Conservation (phyloP, 2,888 invertebrate species). For the Limenitis camilla region DNA sequence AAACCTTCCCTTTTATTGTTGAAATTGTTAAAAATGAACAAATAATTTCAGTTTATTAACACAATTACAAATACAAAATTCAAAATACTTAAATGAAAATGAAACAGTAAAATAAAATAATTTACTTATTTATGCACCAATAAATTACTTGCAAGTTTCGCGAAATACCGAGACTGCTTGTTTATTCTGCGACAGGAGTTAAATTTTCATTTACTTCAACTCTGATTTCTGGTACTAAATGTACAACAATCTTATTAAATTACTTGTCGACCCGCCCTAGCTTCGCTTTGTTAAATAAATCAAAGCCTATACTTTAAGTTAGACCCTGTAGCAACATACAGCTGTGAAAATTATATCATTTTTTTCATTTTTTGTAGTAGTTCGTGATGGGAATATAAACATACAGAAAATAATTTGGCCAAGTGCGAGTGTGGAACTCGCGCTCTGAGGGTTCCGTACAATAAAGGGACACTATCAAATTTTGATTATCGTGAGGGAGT, state of each 20-base stretch:
- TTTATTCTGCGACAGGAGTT: constrained; percentile 11
- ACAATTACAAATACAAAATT: not conserved
- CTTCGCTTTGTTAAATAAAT: not conserved
- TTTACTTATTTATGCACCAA: constrained; percentile 10
- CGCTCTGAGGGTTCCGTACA: too few relatives aligned
- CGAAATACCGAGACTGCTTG: constrained; percentile 7
- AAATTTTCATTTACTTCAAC: constrained; percentile 8
- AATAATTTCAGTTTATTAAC: not conserved
- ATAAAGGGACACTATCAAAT: too few relatives aligned
- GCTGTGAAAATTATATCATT: too few relatives aligned
- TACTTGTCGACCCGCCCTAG: not conserved
- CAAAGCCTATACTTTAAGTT: too few relatives aligned
- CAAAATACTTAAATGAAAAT: not conserved
- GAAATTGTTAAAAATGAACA: too few relatives aligned
- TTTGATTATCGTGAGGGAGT: too few relatives aligned
- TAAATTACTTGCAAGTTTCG: constrained; percentile 7
- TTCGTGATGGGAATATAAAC: too few relatives aligned
- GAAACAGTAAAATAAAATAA: constrained; percentile 8
- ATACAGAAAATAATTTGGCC: too few relatives aligned
- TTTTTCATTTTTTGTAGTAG: too few relatives aligned
- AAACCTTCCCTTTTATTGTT: too few relatives aligned
- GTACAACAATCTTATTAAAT: not conserved
- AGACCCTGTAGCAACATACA: too few relatives aligned
- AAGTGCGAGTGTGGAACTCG: too few relatives aligned
- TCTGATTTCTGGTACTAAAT: constrained; percentile 11